Evolutionary conservation across 2,797 vertebrate species (phyloP), one percentile per base, ranked within the genome.

Genomic region (Sphenopsis melanotis): DNA sequence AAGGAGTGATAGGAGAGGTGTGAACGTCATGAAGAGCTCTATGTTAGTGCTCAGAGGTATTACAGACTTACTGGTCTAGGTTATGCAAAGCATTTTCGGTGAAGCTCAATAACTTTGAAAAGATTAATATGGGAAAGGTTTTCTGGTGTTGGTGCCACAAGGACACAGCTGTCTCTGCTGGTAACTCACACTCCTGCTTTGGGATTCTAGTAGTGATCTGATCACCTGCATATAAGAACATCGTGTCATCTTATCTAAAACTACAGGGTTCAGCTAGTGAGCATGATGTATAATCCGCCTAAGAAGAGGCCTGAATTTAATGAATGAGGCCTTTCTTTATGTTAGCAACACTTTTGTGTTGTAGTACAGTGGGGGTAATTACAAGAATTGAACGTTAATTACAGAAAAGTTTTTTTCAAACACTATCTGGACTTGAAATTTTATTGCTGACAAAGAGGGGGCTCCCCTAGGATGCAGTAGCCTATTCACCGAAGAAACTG

Each of bases 381-480:
- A 79, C 23, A 60, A 88, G 49, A 83, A 83, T 70, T 56, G 41
- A 56, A 94, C 86, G 27, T 72, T 88, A 96, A 81, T 93, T 86
- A 72, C 41, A 41, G 60, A 88, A 61, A 60, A n/a, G 42, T 34
- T 70, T 76, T 87, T 90, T 80, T 39, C 61, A 57, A 83, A 34
- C 32, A 52, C 17, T 84, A 41, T 93, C 90, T 86, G 89, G 95
- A 94, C 83, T 94, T 95, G 86, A 93, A 93, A 76, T 95, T 96
- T 96, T 94, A 87, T 69, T 97, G 87, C 94, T 96, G 93, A 95
- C 52, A 66, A 60, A 86, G 89, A 79, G 75, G 74, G 29, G 47
- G 26, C 91, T 97, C 91, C 95, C 93, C 60, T 87, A 91, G 89
- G 94, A 65, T 78, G 16, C 39, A 83, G 69, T 63, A 84, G 64